phyloP scores from a whole-genome alignment of 2,113 vertebrate species.

The Rynchops niger region DNA sequence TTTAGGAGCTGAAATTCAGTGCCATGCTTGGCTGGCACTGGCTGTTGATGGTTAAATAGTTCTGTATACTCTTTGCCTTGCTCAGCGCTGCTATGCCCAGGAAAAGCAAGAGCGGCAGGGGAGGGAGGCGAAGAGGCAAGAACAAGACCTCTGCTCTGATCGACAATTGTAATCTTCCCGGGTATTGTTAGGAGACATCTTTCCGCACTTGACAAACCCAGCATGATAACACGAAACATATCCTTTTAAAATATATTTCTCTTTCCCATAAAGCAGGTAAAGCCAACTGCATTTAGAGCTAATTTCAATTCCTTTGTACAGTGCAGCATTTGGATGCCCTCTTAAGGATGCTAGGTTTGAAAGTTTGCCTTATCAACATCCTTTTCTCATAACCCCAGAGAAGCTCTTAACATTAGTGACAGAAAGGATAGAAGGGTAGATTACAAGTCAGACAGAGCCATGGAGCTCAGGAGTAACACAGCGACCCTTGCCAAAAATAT shows the following conservation, averaged over 20 bases:
- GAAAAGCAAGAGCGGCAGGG: not conserved
- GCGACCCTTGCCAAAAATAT: not conserved
- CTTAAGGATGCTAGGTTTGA: constrained; percentile 55
- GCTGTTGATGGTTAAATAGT: constrained; percentile 17
- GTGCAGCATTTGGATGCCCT: constrained; percentile 63
- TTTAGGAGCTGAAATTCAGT: constrained; percentile 3
- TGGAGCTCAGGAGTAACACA: not conserved
- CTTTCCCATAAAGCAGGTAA: constrained; percentile 7
- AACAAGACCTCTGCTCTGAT: constrained; percentile 25
- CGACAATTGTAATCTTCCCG: constrained; percentile 35
- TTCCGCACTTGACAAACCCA: constrained; percentile 43
- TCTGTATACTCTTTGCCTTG: not conserved
- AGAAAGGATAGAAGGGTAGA: not conserved
- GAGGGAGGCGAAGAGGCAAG: not conserved
- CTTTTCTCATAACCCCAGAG: not conserved
- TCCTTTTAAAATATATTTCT: constrained; percentile 44
- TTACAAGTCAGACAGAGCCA: not conserved
- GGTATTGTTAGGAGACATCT: constrained; percentile 54
- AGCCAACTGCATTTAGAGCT: constrained; percentile 37
- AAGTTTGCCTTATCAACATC: not conserved
- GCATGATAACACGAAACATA: constrained; percentile 31
- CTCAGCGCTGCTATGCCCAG: not conserved
- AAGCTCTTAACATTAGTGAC: not conserved
- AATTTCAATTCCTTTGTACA: constrained; percentile 40
- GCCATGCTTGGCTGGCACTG: constrained; percentile 32